phyloP scores from a whole-genome alignment of 2,797 vertebrate genomes.

The Enteromius viviparus region DNA sequence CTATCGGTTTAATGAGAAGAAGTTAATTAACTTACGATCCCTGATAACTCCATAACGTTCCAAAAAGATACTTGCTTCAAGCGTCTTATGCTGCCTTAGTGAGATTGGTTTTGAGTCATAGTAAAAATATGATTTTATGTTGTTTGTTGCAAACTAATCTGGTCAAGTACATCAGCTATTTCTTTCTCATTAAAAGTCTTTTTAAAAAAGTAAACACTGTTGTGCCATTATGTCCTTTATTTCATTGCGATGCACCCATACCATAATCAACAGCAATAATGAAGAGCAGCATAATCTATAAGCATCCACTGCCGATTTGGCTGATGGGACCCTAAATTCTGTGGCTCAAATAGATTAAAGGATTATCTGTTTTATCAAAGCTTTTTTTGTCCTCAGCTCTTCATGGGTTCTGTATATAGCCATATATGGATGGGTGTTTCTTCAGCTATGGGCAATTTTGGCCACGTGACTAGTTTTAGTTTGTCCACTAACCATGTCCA shows the following conservation, averaged over 20 bases:
- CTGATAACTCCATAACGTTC: slow-evolving; percentile 15
- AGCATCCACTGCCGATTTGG: slow-evolving; percentile 4
- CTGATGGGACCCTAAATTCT: slow-evolving; percentile 25
- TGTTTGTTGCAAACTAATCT: background rate
- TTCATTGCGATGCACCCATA: background rate
- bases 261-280: background rate
- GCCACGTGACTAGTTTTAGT: background rate
- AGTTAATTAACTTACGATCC: slow-evolving; percentile 55
- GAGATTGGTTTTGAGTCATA: slow-evolving; percentile 16
- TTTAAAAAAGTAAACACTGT: background rate
- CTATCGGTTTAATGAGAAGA: slow-evolving; percentile 63
- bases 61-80: slow-evolving; percentile 18
- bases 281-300: slow-evolving; percentile 30
- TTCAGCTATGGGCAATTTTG: background rate
- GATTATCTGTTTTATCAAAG: slow-evolving; percentile 28
- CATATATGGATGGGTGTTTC: slow-evolving; percentile 27
- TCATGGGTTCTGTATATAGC: background rate
- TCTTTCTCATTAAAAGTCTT: background rate
- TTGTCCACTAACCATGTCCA: background rate
- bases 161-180: background rate
- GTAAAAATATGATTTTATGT: background rate
- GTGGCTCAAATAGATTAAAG: slow-evolving; percentile 34
- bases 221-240: background rate
- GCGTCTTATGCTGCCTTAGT: background rate
- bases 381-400: slow-evolving; percentile 6